These are phyloP conservation scores for Diadromus collaris DNA, from an alignment of 2,888 invertebrate genomes.

Conservation along the genomic window DNA sequence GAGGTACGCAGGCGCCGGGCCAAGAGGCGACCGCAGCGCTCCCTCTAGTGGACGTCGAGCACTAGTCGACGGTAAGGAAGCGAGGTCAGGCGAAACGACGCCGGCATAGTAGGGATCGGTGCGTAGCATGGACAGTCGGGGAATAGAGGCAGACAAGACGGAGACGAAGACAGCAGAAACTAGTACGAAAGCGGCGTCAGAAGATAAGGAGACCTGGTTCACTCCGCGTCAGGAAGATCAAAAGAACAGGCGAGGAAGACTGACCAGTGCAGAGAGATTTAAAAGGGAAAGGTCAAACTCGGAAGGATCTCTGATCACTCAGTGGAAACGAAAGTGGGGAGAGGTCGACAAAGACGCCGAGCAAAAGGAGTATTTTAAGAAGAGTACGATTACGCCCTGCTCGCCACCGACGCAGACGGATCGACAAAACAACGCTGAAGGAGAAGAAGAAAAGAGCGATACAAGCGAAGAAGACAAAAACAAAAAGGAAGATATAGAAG, in stretches of 20 bases:
- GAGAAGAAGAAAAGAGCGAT: too few species aligned
- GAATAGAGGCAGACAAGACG: too few species aligned
- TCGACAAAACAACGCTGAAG: background rate
- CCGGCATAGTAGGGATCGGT: too few species aligned
- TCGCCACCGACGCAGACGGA: background rate
- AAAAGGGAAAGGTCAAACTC: background rate
- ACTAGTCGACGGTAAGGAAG: too few species aligned
- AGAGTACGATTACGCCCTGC: background rate
- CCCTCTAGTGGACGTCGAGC: too few species aligned
- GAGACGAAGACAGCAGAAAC: too few species aligned
- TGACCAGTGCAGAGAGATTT: conserved; percentile 1
- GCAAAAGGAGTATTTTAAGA: background rate
- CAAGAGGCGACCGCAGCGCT: too few species aligned
- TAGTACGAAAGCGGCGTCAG: too few species aligned
- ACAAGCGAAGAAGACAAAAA: too few species aligned
- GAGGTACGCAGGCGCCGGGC: too few species aligned
- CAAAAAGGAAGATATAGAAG: background rate
- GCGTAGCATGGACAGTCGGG: too few species aligned
- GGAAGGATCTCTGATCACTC: background rate
- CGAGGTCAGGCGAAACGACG: too few species aligned
- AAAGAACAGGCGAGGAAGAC: background rate
- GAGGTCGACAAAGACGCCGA: background rate
- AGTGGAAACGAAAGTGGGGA: background rate
- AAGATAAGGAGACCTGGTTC: conserved; percentile 2
- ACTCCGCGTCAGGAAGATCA: background rate